Conservation (phyloP, 2,888 invertebrate genomes). For the Cinara cedri region DNA sequence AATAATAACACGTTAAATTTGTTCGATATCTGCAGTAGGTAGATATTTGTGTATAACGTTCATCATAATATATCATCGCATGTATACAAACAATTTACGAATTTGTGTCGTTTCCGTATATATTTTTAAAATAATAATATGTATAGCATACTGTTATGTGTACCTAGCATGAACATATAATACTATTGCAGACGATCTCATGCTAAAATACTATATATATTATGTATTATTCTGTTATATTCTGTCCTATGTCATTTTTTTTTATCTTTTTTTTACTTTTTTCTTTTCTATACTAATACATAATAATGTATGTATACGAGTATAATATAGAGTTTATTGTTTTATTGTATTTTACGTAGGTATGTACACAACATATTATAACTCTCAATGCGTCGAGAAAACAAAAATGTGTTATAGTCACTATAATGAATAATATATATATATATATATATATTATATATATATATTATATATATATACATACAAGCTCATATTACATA, state of each 20-base stretch:
- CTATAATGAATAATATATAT: no score
- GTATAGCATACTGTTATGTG: not conserved
- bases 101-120: slow-evolving; percentile 38
- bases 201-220: slow-evolving; percentile 2
- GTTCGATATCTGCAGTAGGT: not conserved
- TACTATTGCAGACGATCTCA: slow-evolving; percentile 15
- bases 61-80: slow-evolving; percentile 26
- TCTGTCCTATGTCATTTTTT: not conserved
- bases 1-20: not conserved
- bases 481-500: slow-evolving; percentile 4
- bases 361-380: not conserved
- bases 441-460: no score
- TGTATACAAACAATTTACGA: slow-evolving; percentile 30
- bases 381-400: slow-evolving; percentile 39
- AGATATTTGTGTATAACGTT: not conserved
- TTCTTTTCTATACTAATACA: no score
- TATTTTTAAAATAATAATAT: no score
- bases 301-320: no score
- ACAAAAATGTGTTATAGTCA: slow-evolving; percentile 2
- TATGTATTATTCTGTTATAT: no score
- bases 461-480: no score
- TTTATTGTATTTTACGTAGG: not conserved
- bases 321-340: no score
- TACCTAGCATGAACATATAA: slow-evolving; percentile 41
- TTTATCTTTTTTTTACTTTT: no score